phyloP scores from a whole-genome alignment of 92 coral and sea anemone genomes.

The Micromussa lordhowensis region DNA sequence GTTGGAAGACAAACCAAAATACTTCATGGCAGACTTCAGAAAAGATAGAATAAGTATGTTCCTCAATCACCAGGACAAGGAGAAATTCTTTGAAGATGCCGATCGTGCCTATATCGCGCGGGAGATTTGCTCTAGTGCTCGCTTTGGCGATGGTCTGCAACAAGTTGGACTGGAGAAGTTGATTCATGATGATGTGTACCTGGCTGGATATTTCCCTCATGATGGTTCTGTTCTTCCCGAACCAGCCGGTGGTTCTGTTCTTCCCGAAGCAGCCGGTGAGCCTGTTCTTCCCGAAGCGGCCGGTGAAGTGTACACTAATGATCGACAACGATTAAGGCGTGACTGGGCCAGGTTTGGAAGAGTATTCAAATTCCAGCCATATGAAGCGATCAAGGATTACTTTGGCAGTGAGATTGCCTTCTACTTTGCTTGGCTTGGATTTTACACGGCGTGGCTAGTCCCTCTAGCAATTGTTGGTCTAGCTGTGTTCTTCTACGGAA shows the following conservation, averaged over 20 bases:
- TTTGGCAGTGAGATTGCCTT: constrained; percentile 86
- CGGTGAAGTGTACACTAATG: constrained; percentile 51
- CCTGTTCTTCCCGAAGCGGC: too few species aligned
- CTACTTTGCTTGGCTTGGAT: constrained; percentile 93
- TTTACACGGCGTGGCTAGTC: constrained; percentile 80
- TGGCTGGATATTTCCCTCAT: constrained; percentile 70
- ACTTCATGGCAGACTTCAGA: constrained; percentile 82
- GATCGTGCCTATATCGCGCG: constrained; percentile 66
- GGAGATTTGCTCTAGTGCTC: constrained; percentile 55
- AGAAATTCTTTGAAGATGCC: constrained; percentile 54
- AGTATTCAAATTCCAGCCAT: constrained; percentile 80
- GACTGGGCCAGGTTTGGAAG: constrained; percentile 90
- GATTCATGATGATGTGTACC: constrained; percentile 63
- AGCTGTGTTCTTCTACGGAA: constrained; percentile 83
- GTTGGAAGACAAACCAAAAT: constrained; percentile 53
- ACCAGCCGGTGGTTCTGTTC: constrained; percentile 69
- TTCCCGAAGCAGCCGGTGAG: constrained; percentile 26
- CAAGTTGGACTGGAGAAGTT: constrained; percentile 64
- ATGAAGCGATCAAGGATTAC: constrained; percentile 75
- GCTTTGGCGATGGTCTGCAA: constrained; percentile 21
- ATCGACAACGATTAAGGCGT: constrained; percentile 74
- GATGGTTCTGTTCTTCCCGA: constrained; percentile 70
- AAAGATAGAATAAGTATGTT: constrained; percentile 55
- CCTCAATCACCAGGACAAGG: constrained; percentile 34
- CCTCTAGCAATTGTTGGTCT: constrained; percentile 87